A percentile compares a stretch with the other conserved stretches of the same genome.
phyloP scores from a whole-genome alignment of 23 tunicate genomes.

The Diplosoma virens region DNA sequence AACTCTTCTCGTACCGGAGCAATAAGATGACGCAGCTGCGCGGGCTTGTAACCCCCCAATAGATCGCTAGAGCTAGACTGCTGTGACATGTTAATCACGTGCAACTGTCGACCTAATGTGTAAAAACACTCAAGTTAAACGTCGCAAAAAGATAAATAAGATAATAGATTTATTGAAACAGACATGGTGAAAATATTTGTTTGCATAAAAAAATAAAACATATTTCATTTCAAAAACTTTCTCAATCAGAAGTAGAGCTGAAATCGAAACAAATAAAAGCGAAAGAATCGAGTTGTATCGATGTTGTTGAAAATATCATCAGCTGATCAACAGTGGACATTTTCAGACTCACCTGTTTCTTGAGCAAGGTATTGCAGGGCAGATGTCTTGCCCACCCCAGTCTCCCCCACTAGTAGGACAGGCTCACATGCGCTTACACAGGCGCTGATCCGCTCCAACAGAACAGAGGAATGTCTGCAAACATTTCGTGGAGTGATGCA shows the following conservation, averaged over 20 bases:
- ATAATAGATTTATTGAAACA: too few species aligned
- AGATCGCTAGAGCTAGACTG: slow-evolving; percentile 87
- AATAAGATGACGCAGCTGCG: slow-evolving; percentile 59
- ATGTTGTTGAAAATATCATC: too few species aligned
- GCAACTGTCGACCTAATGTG: slow-evolving; percentile 54
- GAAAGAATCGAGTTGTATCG: too few species aligned
- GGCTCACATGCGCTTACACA: slow-evolving; percentile 77
- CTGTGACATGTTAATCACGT: slow-evolving; percentile 95
- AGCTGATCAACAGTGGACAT: too few species aligned
- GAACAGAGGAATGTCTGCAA: slow-evolving; percentile 52
- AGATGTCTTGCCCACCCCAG: slow-evolving; percentile 95
- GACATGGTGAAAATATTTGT: too few species aligned
- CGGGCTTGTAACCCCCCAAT: slow-evolving; percentile 83
- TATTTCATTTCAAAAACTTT: too few species aligned
- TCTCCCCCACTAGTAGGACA: slow-evolving; percentile 87
- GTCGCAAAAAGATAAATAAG: too few species aligned
- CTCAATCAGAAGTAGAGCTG: too few species aligned
- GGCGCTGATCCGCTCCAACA: slow-evolving; percentile 67
- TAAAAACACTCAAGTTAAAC: neutral
- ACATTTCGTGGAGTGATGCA: too few species aligned
- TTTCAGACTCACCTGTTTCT: slow-evolving; percentile 78
- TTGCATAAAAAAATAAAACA: too few species aligned
- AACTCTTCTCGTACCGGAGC: slow-evolving; percentile 68
- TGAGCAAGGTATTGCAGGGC: slow-evolving; percentile 87
- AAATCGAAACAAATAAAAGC: too few species aligned